Evolutionary conservation across 2,797 vertebrate genomes (phyloP).

Genomic region (Pseudochirops corinnae): DNA sequence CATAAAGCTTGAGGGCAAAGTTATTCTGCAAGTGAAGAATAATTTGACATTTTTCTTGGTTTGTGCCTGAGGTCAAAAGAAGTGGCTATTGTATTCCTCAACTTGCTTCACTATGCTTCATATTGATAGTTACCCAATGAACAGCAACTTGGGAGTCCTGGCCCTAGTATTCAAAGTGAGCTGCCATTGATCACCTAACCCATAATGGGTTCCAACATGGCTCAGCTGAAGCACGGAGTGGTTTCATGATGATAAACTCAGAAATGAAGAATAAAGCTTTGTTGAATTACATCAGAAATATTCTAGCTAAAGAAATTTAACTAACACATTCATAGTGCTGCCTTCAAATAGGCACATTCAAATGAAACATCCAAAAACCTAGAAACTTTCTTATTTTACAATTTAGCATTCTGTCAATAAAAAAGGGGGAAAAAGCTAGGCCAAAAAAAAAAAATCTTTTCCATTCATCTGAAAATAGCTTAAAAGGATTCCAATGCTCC

Average conservation of each 20-base stretch:
- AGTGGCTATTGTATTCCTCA: conserved; percentile 8
- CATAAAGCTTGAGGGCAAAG: neutral
- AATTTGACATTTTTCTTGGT: neutral
- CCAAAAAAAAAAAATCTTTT: conserved; percentile 6
- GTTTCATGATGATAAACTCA: conserved; percentile 10
- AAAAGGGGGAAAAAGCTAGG: neutral
- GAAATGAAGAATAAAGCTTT: conserved; percentile 17
- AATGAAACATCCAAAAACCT: conserved; percentile 6
- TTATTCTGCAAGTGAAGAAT: neutral
- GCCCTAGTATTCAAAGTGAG: neutral
- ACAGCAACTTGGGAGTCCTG: neutral
- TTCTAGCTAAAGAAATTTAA: neutral
- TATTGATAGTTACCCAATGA: neutral
- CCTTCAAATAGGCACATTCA: conserved; percentile 32
- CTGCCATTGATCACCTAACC: neutral
- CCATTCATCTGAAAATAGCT: conserved; percentile 34
- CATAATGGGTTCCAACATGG: neutral
- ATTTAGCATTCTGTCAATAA: conserved; percentile 22
- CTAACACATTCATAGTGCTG: neutral
- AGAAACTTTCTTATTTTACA: conserved; percentile 30
- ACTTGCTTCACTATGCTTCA: neutral
- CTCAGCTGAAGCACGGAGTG: neutral
- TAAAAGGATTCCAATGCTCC: conserved; percentile 37
- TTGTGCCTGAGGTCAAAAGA: conserved; percentile 33
- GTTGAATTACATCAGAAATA: neutral